Evolutionary conservation across 2,113 vertebrate genomes (phyloP), one percentile per base, ranked within the genome.

Genomic region (Paracanthobrama guichenoti): DNA sequence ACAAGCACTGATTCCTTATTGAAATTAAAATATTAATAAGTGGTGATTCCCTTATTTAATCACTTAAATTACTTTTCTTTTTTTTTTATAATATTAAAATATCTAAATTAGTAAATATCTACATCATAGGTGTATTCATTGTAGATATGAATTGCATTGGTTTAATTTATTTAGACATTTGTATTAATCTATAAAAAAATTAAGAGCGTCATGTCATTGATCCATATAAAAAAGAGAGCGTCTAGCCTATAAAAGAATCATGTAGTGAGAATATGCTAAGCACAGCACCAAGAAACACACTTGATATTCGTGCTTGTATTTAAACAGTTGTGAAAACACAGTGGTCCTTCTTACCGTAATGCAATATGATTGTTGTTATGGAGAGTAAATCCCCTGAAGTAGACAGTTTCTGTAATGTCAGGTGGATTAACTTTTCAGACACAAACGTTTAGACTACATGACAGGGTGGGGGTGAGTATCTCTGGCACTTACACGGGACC

Each of bases 281-380:
- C 42, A 39, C 11, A 66, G 66, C 76, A 71, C 62, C 50, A 50
- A 39, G 35, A 69, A 46, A n/a, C 67, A 31, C 48, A 64, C 57
- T 42, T 73, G 57, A 76, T 83, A 80, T 76, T 62, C 28, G 44
- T 26, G 18, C 44, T 77, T 84, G 55, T 35, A 74, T 87, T 88
- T 83, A 14, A 83, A 86, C 86, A 87, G 82, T 76, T 90, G 84
- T 86, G 82, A 86, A 90, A 90, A 85, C 84, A 87, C 16, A 20
- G 24, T 18, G 24, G 18, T 83, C 76, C 53, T 84, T 59, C 83
- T 79, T 83, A 64, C 64, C 14, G 59, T 84, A 82, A 88, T 22
- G 31, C 12, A 67, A 82, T 69, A 74, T 62, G 24, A 72, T 75
- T 64, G 64, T 72, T 82, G 86, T 82, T 77, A 50, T 60, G 81